Evolutionary conservation across 1,140 invertebrate species (phyloP).

Genomic region (Drosophila virilis): DNA sequence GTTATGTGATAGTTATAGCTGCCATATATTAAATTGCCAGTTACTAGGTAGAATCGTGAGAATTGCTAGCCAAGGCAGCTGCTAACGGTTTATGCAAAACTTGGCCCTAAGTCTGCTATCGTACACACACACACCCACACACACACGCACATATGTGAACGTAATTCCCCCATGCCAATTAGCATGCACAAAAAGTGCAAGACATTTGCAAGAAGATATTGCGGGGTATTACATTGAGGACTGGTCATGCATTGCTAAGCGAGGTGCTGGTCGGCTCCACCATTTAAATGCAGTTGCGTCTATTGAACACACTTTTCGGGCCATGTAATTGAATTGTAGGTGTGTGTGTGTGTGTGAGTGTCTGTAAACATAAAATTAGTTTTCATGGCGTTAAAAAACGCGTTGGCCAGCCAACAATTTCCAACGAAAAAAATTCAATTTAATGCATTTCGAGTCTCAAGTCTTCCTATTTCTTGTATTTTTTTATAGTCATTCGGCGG

Average conservation of each 20-base stretch:
- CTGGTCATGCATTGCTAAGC: slow-evolving; percentile 73
- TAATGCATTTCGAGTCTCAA: slow-evolving; percentile 69
- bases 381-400: slow-evolving; percentile 80
- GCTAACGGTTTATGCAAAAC: slow-evolving; percentile 71
- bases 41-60: slow-evolving; percentile 59
- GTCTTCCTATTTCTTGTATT: slow-evolving; percentile 52
- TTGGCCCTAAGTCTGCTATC: slow-evolving; percentile 15
- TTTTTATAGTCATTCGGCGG: slow-evolving; percentile 69
- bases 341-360: slow-evolving; percentile 28
- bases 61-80: slow-evolving; percentile 39
- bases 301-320: slow-evolving; percentile 51
- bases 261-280: slow-evolving; percentile 25
- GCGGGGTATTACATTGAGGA: slow-evolving; percentile 53
- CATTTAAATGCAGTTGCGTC: slow-evolving; percentile 72
- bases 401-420: slow-evolving; percentile 58
- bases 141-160: neutral
- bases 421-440: slow-evolving; percentile 69
- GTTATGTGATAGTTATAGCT: slow-evolving; percentile 67
- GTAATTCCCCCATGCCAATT: slow-evolving; percentile 59
- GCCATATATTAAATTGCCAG: slow-evolving; percentile 62
- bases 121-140: neutral
- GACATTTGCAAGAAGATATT: slow-evolving; percentile 62
- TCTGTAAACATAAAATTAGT: slow-evolving; percentile 79
- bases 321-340: slow-evolving; percentile 74
- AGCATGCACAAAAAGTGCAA: slow-evolving; percentile 78